A percentile compares a stretch with the other conserved stretches of the same genome.
These are phyloP conservation scores for Luffia ferchaultella DNA, from an alignment of 2,888 invertebrate species.

Conservation along the genomic window DNA sequence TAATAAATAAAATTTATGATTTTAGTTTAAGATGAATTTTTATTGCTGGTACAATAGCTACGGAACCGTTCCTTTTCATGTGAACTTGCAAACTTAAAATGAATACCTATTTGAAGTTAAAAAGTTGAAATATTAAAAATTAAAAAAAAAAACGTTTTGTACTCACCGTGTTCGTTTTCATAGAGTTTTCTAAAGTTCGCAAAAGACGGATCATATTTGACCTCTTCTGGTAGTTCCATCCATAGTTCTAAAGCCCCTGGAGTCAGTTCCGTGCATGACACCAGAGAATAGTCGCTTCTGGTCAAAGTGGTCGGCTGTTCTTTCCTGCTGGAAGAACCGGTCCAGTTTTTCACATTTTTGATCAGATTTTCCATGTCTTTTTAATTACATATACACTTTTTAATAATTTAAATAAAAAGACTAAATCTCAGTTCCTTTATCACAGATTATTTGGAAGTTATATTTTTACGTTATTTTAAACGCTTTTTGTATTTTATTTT, in stretches of 20 bases:
- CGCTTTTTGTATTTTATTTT: background rate
- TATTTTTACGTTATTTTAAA: background rate
- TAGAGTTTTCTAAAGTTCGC: slow-evolving; percentile 64
- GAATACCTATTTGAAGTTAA: too few species aligned
- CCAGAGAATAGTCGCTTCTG: slow-evolving; percentile 45
- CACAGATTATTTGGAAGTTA: background rate
- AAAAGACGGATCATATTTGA: slow-evolving; percentile 72
- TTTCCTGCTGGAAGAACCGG: background rate
- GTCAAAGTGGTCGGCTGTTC: background rate
- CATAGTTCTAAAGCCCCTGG: slow-evolving; percentile 70
- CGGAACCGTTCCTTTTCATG: background rate
- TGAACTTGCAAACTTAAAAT: too few species aligned
- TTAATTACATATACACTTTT: background rate
- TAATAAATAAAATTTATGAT: too few species aligned
- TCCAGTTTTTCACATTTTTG: slow-evolving; percentile 3
- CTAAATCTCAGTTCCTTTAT: background rate
- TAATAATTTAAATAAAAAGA: too few species aligned
- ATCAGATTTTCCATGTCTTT: slow-evolving; percentile 1
- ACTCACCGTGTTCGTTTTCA: slow-evolving; percentile 55
- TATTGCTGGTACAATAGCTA: background rate
- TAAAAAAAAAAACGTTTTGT: too few species aligned
- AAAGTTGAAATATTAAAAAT: too few species aligned
- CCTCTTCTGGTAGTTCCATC: slow-evolving; percentile 69
- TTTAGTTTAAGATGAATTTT: background rate
- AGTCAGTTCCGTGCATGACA: slow-evolving; percentile 60